phyloP scores from a whole-genome alignment of 2,888 invertebrate genomes.

The Smittia sp. region DNA sequence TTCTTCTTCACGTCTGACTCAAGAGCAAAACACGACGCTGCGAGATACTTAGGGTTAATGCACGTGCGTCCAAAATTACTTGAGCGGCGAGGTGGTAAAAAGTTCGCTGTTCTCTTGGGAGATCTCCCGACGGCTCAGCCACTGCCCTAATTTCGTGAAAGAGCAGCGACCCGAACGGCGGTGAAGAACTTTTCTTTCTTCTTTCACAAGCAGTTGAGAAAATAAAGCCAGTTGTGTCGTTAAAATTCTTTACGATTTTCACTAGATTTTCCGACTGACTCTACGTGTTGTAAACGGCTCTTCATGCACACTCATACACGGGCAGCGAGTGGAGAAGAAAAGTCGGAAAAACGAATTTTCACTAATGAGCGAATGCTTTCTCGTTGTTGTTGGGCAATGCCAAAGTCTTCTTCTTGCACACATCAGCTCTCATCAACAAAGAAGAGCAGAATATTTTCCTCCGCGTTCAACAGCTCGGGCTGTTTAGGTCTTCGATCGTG shows the following conservation, averaged over 20 bases:
- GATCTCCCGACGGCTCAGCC: background rate
- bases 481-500: conserved; percentile 40
- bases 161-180: conserved; percentile 24
- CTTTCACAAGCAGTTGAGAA: conserved; percentile 23
- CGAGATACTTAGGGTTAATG: no score
- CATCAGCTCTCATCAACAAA: background rate
- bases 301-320: conserved; percentile 35
- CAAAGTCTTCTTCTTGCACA: conserved; percentile 18
- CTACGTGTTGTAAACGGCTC: conserved; percentile 5
- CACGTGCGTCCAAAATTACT: no score
- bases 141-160: conserved; percentile 10
- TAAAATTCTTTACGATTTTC: conserved; percentile 25
- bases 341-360: conserved; percentile 21
- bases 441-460: conserved; percentile 3
- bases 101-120: background rate
- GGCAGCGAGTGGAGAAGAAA: background rate
- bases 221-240: conserved; percentile 20
- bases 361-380: conserved; percentile 5
- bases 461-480: conserved; percentile 5
- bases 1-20: background rate
- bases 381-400: conserved; percentile 25
- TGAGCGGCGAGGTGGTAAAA: no score
- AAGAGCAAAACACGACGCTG: background rate
- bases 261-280: conserved; percentile 2
- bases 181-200: conserved; percentile 25